phyloP scores from a whole-genome alignment of 2,113 vertebrate species.

The Petaurus breviceps region DNA sequence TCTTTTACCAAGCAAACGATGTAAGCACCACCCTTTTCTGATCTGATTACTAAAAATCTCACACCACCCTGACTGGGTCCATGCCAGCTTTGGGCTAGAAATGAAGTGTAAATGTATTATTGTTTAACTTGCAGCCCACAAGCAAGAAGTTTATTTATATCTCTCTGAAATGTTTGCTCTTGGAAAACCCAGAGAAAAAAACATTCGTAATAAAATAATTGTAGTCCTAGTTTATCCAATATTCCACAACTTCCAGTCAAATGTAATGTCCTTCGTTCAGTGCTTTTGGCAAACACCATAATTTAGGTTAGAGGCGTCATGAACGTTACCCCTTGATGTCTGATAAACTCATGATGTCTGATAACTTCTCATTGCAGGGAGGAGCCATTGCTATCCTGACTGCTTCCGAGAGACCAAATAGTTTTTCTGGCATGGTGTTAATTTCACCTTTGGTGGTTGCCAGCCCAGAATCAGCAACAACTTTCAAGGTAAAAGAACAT shows the following conservation, averaged over 20 bases:
- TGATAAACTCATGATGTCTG: not conserved
- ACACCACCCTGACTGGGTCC: rapidly evolving
- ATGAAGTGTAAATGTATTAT: slow-evolving; percentile 12
- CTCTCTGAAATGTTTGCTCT: slow-evolving; percentile 21
- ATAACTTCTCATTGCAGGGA: slow-evolving; percentile 86
- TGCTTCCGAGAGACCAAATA: slow-evolving; percentile 88
- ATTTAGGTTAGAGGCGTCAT: rapidly evolving
- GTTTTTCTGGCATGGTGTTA: slow-evolving; percentile 92
- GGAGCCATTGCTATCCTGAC: slow-evolving; percentile 95
- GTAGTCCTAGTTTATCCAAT: slow-evolving; percentile 53
- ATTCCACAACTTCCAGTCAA: not conserved
- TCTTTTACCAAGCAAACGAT: slow-evolving; percentile 38
- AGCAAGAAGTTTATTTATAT: slow-evolving; percentile 9
- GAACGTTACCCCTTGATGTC: rapidly evolving
- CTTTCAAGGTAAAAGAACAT: slow-evolving; percentile 90
- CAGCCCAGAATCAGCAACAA: slow-evolving; percentile 93
- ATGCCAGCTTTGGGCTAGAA: slow-evolving; percentile 27
- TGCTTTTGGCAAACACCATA: not conserved
- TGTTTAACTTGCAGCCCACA: slow-evolving; percentile 47
- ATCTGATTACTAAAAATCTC: not conserved
- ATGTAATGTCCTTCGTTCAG: not conserved
- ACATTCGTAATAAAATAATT: slow-evolving; percentile 30
- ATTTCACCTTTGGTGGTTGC: slow-evolving; percentile 94
- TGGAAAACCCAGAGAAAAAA: not conserved
- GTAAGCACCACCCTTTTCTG: not conserved